Percentiles rank a stretch among this genome's conserved stretches.
Conservation (phyloP, 2,888 invertebrate species). For the Agrochola lota region DNA sequence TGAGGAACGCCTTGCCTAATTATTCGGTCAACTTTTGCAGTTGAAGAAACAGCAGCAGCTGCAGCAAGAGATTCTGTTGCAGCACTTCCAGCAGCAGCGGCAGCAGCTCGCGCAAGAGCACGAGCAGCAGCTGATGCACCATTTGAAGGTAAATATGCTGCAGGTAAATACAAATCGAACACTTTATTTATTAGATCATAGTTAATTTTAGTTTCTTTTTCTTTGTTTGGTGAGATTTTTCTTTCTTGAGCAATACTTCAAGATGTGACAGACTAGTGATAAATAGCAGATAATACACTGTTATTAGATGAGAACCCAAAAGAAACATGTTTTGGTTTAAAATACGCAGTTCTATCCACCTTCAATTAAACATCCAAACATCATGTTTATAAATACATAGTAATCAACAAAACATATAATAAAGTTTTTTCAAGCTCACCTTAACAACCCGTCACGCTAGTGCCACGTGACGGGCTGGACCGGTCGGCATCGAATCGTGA, state of each 20-base stretch:
- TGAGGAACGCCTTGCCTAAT: slow-evolving; percentile 36
- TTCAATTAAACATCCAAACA: slow-evolving; percentile 16
- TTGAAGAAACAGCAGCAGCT: slow-evolving; percentile 98
- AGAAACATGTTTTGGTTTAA: not conserved
- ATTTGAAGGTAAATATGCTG: slow-evolving; percentile 93
- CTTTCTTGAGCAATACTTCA: slow-evolving; percentile 36
- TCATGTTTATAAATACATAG: slow-evolving; percentile 45
- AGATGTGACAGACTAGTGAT: not conserved
- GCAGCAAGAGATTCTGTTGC: slow-evolving; percentile 97
- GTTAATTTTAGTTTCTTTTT: slow-evolving; percentile 49
- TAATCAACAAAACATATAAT: slow-evolving; percentile 37
- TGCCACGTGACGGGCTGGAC: slow-evolving; percentile 33
- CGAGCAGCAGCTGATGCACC: slow-evolving; percentile 96
- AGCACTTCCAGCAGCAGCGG: slow-evolving; percentile 97
- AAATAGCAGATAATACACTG: slow-evolving; percentile 17
- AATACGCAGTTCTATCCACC: slow-evolving; percentile 10
- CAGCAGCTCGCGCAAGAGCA: slow-evolving; percentile 97
- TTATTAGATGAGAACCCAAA: not conserved
- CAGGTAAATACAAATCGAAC: slow-evolving; percentile 61
- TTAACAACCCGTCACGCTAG: slow-evolving; percentile 31
- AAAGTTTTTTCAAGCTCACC: slow-evolving; percentile 27
- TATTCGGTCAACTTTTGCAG: slow-evolving; percentile 89
- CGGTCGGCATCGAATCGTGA: slow-evolving; percentile 38
- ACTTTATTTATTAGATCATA: slow-evolving; percentile 57
- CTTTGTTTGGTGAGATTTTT: slow-evolving; percentile 19